These are phyloP conservation scores for Diploptera punctata DNA, from an alignment of 2,888 invertebrate species.

Conservation along the genomic window DNA sequence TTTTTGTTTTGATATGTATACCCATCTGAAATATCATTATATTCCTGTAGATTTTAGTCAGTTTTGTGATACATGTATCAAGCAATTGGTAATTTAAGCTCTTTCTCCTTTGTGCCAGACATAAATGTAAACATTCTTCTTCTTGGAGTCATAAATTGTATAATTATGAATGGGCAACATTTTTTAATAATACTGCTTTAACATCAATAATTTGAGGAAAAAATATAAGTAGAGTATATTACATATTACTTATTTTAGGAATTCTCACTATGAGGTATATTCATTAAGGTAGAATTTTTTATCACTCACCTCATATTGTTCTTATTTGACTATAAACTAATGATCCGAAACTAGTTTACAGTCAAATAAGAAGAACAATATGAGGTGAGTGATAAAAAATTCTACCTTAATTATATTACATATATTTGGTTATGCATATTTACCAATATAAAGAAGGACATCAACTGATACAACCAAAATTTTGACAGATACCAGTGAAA, in stretches of 20 bases:
- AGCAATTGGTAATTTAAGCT: neutral
- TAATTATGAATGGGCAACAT: neutral
- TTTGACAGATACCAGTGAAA: neutral
- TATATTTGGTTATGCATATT: too few relatives aligned
- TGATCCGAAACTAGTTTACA: too few relatives aligned
- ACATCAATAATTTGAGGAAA: neutral
- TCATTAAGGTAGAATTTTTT: too few relatives aligned
- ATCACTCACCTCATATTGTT: too few relatives aligned
- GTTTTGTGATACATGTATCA: neutral
- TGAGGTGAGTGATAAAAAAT: too few relatives aligned
- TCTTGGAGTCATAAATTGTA: neutral
- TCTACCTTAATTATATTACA: too few relatives aligned
- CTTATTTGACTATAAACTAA: too few relatives aligned
- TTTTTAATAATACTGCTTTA: neutral
- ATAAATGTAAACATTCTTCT: conserved; percentile 3
- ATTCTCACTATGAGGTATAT: too few relatives aligned
- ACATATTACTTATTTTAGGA: too few relatives aligned
- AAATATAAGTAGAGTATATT: too few relatives aligned
- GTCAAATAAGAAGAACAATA: too few relatives aligned
- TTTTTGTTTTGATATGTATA: neutral
- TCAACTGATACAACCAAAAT: neutral
- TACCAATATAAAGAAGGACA: too few relatives aligned
- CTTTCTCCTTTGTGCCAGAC: conserved; percentile 3
- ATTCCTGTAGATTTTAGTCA: neutral
- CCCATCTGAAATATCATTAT: neutral